Base-by-base conservation (phyloP, 2,113 vertebrate species). In the Actinemys pallida region DNA sequence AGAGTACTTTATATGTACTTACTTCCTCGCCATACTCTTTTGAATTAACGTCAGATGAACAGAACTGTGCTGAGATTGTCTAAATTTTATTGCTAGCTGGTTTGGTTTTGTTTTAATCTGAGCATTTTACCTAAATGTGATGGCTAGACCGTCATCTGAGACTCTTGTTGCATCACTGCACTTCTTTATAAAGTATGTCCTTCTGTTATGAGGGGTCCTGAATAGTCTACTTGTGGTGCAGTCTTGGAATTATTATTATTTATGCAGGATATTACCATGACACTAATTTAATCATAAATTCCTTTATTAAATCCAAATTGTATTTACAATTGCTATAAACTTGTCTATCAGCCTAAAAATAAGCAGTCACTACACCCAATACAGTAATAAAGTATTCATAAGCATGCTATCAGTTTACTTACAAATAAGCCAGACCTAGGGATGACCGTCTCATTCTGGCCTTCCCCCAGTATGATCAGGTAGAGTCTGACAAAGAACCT, bases 101-200 rank as follows among this genome's bases (percentile, higher is more conserved):
- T 35, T 19, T 50, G 39, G 6, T 54, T 54, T 11, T 72, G 45
- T 59, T n/a, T 10, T 35, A 12, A 8, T 80, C 56, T 57, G 56
- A 11, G 84, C 47, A 35, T 65, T 29, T 65, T 7, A 65, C 62
- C 35, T 69, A 69, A 69, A n/a, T 19, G 35, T 35, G 57, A 42
- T n/a, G 1, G 20, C 12, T 72, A 3, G 35, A 59, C 2, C 29
- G 69, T 47, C 62, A 25, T 57, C 47, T 29, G 17, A 0, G 0
- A 27, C 62, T 10, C 35, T 75, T 53, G 1, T 29, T 69, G 83
- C 8, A 42, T 84, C 13, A 62, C 50, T 84, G 9, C 20, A 86
- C 62, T 94, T 80, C 35, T 47, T 5, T 84, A 22, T 87, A 52
- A 24, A 0, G 0, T n/a, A 39, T 75, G 16, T 24, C 16, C n/a